Conservation (phyloP, 2,113 vertebrate species). For the Camarhynchus parvulus region DNA sequence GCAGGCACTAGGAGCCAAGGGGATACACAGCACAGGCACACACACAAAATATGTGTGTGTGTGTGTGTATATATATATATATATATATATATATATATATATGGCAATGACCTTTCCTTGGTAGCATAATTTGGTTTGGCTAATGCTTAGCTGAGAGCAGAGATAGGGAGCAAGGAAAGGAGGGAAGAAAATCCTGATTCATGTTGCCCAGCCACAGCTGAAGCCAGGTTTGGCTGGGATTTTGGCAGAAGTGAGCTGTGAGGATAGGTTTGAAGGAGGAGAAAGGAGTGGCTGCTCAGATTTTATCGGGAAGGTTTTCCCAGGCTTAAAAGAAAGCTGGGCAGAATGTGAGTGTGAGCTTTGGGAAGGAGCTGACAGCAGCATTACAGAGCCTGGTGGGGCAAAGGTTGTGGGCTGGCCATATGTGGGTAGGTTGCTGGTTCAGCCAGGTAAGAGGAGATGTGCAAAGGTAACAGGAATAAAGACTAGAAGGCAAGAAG, state of each 20-base stretch:
- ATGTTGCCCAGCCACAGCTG: neutral
- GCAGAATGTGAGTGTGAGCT: neutral
- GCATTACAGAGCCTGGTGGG: neutral
- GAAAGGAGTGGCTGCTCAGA: constrained; percentile 41
- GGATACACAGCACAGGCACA: neutral
- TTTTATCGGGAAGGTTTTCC: constrained; percentile 48
- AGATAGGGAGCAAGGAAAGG: neutral
- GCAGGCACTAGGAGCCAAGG: neutral
- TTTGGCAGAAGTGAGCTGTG: neutral
- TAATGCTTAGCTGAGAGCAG: neutral
- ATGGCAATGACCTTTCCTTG: neutral
- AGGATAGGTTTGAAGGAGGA: neutral
- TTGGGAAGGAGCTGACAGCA: neutral
- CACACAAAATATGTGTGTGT: too few relatives aligned
- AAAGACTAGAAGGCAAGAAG: constrained; percentile 20
- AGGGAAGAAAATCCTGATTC: neutral
- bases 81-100: rapidly evolving
- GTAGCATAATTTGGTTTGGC: neutral
- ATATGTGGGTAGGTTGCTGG: neutral
- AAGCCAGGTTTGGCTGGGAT: neutral
- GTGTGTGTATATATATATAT: rapidly evolving
- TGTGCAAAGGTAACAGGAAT: constrained; percentile 20
- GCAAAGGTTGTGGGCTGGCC: neutral
- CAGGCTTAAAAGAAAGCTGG: neutral
- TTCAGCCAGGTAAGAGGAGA: constrained; percentile 27